Evolutionary conservation across 2,113 vertebrate genomes (phyloP), one percentile per base, ranked within the genome.

Genomic region (Nothobranchius furzeri): DNA sequence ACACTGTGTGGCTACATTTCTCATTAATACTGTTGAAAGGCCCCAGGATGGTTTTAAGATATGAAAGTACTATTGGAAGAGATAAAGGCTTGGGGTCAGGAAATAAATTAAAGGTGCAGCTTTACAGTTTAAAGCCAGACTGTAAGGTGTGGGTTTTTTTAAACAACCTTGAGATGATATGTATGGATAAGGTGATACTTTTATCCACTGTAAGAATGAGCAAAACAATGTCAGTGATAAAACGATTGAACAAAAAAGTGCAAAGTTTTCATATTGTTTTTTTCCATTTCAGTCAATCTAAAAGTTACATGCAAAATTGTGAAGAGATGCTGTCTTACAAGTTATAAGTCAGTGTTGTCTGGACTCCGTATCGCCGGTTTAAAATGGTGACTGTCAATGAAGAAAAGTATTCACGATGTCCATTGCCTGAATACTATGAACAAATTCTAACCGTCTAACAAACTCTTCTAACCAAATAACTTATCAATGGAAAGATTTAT

Each of bases 391-490:
- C 64, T 79, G 82, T 71, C 67, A 5, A 73, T 85, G 67, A 82
- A 52, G 52, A 75, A 76, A 68, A 86, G 73, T 70, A 82, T 81
- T 78, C 68, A 65, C 66, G 75, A 82, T 74, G 71, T 77, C 59
- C 63, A 73, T 56, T 79, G 68, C 70, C 69, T 9, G 5, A 50
- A 72, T 70, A 73, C 48, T 6, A 50, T 80, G 64, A 82, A 83
- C 73, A 84, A 88, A 87, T 76, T 20, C 20, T 20, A 20, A 20
- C 20, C 1, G 20, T 20, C 20, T 20, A 20, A 20, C 20, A 69
- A 69, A 70, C 58, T 79, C 64, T 56, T 68, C 68, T 73, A 78
- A 76, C 59, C 81, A 78, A 85, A 87, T 82, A 87, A 85, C 80
- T 84, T 67, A 76, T 47, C 63, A 79, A 72, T 37, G 46, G 20